Conservation (phyloP, 2,113 vertebrate genomes). For the Pachyramphus minor region DNA sequence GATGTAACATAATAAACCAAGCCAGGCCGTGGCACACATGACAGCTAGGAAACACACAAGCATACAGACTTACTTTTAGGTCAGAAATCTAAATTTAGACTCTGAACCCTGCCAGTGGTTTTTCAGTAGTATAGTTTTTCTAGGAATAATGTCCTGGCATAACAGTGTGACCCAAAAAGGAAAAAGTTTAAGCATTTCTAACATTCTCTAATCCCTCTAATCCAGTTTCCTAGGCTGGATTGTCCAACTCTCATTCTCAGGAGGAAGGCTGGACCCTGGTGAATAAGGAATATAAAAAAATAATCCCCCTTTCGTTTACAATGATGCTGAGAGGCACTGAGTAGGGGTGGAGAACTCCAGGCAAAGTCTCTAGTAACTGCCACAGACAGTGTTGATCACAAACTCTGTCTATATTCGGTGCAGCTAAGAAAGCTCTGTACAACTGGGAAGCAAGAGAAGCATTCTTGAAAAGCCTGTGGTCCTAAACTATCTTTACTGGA, state of each 20-base stretch:
- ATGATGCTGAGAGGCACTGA: background rate
- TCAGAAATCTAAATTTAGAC: background rate
- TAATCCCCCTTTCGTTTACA: background rate
- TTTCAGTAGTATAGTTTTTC: background rate
- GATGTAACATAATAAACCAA: background rate
- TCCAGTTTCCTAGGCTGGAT: background rate
- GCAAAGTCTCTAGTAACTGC: background rate
- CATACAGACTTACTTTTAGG: background rate
- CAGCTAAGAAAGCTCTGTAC: background rate
- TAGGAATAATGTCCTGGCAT: background rate
- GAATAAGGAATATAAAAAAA: background rate
- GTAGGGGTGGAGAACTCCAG: background rate
- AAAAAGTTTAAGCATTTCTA: background rate
- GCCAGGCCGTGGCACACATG: background rate
- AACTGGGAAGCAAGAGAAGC: background rate
- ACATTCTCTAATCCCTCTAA: background rate
- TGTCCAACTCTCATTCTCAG: background rate
- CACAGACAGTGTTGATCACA: background rate
- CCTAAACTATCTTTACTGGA: background rate
- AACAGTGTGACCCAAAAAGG: background rate
- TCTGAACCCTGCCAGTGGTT: background rate
- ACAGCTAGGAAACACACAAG: background rate
- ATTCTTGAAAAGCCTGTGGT: background rate
- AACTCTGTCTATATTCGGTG: background rate
- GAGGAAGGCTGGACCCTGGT: background rate